A percentile compares a stretch with the other conserved stretches of the same genome.
These are phyloP conservation scores for Leptocoma aspasia DNA, from an alignment of 2,113 vertebrate genomes.

Conservation along the genomic window DNA sequence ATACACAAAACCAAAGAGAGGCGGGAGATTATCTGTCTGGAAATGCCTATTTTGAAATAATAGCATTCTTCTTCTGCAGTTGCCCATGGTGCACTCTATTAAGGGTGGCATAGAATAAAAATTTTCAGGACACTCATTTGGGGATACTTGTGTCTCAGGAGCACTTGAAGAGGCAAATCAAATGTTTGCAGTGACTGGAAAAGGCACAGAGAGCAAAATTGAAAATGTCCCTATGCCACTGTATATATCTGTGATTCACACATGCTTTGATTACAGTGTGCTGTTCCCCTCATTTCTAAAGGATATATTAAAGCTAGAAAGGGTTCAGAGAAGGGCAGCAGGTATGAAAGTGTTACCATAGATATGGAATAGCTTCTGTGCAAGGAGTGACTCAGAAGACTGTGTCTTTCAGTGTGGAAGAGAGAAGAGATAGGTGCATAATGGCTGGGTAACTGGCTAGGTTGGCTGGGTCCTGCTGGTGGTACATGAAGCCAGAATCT, in stretches of 20 bases:
- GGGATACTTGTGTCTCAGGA: constrained; percentile 8
- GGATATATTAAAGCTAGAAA: not conserved
- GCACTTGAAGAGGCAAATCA: not conserved
- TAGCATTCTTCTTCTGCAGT: not conserved
- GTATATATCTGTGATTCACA: not conserved
- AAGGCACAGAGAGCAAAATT: not conserved
- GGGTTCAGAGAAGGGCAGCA: constrained; percentile 2
- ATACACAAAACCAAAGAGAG: not conserved
- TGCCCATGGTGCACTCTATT: not conserved
- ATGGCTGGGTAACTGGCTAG: not conserved
- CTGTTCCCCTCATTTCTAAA: not conserved
- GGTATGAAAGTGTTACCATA: not conserved
- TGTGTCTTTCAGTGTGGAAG: not conserved
- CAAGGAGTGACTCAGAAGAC: not conserved
- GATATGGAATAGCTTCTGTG: not conserved
- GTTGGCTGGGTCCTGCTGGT: not conserved
- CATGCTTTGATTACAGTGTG: not conserved
- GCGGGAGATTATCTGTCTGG: not conserved
- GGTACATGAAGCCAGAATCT: not conserved
- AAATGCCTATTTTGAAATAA: not conserved
- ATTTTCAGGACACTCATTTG: not conserved
- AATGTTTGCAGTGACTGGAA: not conserved
- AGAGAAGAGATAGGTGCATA: not conserved
- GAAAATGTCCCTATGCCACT: constrained; percentile 1
- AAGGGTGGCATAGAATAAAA: not conserved